A percentile compares a stretch with the other conserved stretches of the same genome.
Evolutionary conservation across 2,888 invertebrate genomes (phyloP).

Genomic region (Scaptomyza reducta): DNA sequence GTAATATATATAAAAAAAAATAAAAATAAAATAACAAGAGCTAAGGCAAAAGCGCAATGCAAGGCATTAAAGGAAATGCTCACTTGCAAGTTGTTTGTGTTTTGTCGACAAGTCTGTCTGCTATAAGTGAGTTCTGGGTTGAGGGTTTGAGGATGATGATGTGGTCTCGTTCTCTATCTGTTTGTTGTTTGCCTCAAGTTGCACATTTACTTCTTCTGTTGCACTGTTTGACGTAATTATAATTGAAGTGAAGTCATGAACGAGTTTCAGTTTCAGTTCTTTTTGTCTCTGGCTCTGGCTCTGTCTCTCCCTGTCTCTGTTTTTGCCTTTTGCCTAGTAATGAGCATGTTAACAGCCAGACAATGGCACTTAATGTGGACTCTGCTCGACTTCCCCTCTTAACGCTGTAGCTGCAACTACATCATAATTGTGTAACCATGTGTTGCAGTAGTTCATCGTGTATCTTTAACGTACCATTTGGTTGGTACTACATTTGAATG

Average conservation of each 20-base stretch:
- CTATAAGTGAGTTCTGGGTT: conserved; percentile 22
- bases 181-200: conserved; percentile 73
- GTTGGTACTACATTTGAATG: conserved; percentile 55
- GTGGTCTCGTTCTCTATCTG: conserved; percentile 46
- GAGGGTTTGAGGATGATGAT: conserved; percentile 6
- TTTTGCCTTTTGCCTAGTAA: conserved; percentile 60
- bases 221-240: conserved; percentile 81
- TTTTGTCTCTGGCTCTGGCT: conserved; percentile 16
- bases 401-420: conserved; percentile 11
- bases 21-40: background rate
- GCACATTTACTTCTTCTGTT: conserved; percentile 72
- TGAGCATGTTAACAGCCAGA: conserved; percentile 80
- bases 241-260: conserved; percentile 80
- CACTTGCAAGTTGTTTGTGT: conserved; percentile 77
- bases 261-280: conserved; percentile 65
- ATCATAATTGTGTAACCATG: conserved; percentile 58
- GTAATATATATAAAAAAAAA: conserved; percentile 64
- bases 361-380: conserved; percentile 75
- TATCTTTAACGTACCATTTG: background rate
- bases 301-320: conserved; percentile 5
- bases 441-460: conserved; percentile 30
- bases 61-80: conserved; percentile 77
- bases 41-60: conserved; percentile 60
- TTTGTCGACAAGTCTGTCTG: conserved; percentile 54
- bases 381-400: background rate